Evolutionary conservation across 1,140 invertebrate genomes (phyloP), one percentile per base, ranked within the genome.

Genomic region (Drosophila rhopaloa): DNA sequence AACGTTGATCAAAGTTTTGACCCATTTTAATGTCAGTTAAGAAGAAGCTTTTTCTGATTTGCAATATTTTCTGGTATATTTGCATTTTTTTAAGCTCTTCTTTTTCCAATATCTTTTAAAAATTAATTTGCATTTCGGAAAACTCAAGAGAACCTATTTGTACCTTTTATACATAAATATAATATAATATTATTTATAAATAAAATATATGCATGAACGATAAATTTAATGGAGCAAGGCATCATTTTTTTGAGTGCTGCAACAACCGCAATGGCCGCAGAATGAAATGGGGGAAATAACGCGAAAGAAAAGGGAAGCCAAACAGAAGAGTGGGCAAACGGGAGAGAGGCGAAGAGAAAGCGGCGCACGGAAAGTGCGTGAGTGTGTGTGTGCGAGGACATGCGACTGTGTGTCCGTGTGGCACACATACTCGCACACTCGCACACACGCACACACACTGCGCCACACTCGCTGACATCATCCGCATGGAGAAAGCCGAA

Each of bases 401-500:
- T 63, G 48, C 56, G 41, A 50, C 47, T 59, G 62, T 66, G 43
- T 66, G 51, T 55, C 46, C 19, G 19, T 19, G 19, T 24, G 2
- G 19, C 48, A 41, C 38, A 56, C 35, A 40, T 44, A 76, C 35
- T 59, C 19, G 19, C 44, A 43, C 56, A 29, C 32, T 40, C 65
- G 16, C 48, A 46, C 38, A 56, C 37, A 37, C 48, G 72, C 35
- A 63, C 24, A 32, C 44, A 43, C 51, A 29, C 35, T 40, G 38
- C 16, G 48, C 48, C 27, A 27, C 38, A 65, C 72, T 80, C 84
- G 84, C 84, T 88, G 84, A 88, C 84, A 89, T 88, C 84, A 89
- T 88, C 83, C 70, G 66, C 68, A 67, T 65, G 38, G 24, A 27
- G 38, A 35, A 29, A 37, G 13, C 27, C 13, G 48, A 14, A 9